A percentile compares a stretch with the other conserved stretches of the same genome.
These are phyloP conservation scores for Seladonia tumulorum DNA, from an alignment of 2,888 invertebrate species.

Conservation along the genomic window DNA sequence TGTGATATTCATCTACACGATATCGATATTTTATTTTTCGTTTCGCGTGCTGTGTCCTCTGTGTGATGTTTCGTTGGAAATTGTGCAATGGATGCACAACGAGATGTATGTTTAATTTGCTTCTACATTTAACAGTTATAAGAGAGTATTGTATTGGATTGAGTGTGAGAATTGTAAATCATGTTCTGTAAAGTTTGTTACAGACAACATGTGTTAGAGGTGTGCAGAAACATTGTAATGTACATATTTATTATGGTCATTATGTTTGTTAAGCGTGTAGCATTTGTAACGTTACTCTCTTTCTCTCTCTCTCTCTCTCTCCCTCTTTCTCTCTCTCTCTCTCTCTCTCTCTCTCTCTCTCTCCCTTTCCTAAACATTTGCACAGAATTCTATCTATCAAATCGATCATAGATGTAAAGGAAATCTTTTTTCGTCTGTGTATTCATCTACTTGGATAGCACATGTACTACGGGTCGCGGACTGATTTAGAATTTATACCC, in stretches of 20 bases:
- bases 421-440: conserved; percentile 74
- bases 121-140: conserved; percentile 15
- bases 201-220: conserved; percentile 52
- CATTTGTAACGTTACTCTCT: conserved; percentile 71
- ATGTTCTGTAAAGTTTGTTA: conserved; percentile 64
- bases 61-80: conserved; percentile 11
- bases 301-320: conserved; percentile 77
- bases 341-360: conserved; percentile 78
- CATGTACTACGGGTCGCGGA: conserved; percentile 29
- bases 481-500: conserved; percentile 57
- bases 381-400: conserved; percentile 76
- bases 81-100: conserved; percentile 41
- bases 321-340: conserved; percentile 78
- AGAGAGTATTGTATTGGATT: conserved; percentile 30
- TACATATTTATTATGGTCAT: conserved; percentile 70
- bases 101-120: conserved; percentile 31
- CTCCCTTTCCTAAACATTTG: conserved; percentile 79
- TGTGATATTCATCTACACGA: conserved; percentile 43
- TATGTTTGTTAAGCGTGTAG: conserved; percentile 69
- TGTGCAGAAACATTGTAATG: conserved; percentile 57
- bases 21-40: conserved; percentile 11
- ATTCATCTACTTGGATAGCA: conserved; percentile 27
- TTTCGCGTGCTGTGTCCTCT: conserved; percentile 10
- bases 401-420: conserved; percentile 72
- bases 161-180: conserved; percentile 68